Evolutionary conservation across 2,113 vertebrate genomes (phyloP), one percentile per base, ranked within the genome.

Genomic region (Neodon shergylaensis): DNA sequence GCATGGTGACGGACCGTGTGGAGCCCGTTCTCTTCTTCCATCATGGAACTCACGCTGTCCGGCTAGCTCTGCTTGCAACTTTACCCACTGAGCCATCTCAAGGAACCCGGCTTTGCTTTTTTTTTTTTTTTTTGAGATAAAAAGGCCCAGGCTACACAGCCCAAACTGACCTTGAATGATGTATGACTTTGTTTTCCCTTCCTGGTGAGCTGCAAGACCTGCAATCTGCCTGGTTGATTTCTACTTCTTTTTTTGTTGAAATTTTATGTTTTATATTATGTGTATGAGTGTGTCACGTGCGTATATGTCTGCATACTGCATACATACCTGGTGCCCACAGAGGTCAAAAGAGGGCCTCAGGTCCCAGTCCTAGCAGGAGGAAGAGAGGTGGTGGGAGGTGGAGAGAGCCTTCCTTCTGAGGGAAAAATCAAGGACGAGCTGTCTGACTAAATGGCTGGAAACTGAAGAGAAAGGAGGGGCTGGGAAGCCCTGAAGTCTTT

Each of bases 371-470:
- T 33, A 10, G 58, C 81, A 65, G 10, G 3, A 28, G 28, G 79
- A 0, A 10, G 31, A 58, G 52, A 36, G 68, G 3, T 2, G 13
- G 39, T 22, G 0, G 54, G 81, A 63, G 21, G 36, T 16, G 61
- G 82, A 42, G 49, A 54, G 12, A 78, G 76, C 14, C 68, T 72
- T 70, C 79, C 58, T 63, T 47, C 31, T 49, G 77, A 66, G 58
- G 66, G 49, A 17, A 6, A 72, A 70, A 21, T n/a, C 0, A 19
- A 82, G 39, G 1, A 17, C 63, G 2, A 21, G 26, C 36, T 0
- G 28, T 19, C 28, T 31, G 24, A 2, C 11, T 26, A 74, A n/a
- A 0, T 28, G 85, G 74, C 33, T 14, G 6, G 22, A 47, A 13
- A 31, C 1, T 1, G 36, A 47, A 74, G 33, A 77, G 31, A 73